phyloP scores from a whole-genome alignment of 1,140 invertebrate genomes.

The Drosophila serrata region DNA sequence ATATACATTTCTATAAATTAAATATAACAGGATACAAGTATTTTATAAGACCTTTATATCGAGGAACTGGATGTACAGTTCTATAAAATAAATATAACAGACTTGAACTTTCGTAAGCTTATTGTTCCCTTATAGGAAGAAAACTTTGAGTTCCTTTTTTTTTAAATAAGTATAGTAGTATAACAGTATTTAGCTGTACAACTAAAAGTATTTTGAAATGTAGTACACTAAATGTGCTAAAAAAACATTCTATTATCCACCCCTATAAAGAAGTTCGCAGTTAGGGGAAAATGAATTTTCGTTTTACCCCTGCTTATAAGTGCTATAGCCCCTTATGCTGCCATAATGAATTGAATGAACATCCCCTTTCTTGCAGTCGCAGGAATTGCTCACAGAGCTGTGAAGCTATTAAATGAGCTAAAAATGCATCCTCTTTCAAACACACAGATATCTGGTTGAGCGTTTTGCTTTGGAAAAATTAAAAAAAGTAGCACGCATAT shows the following conservation, averaged over 20 bases:
- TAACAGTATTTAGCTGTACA: neutral
- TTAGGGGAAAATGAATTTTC: neutral
- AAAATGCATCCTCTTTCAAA: constrained; percentile 13
- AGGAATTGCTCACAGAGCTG: constrained; percentile 2
- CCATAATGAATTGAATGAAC: constrained; percentile 4
- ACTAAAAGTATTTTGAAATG: neutral
- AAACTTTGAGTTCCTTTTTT: neutral
- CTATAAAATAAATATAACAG: neutral
- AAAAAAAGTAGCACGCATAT: constrained; percentile 61
- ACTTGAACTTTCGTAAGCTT: neutral
- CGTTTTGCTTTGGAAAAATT: neutral
- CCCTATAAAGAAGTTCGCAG: neutral
- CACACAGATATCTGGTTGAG: constrained; percentile 6
- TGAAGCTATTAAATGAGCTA: constrained; percentile 24
- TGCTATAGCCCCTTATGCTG: neutral
- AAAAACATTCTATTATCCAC: neutral
- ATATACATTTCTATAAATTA: neutral
- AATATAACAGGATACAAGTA: neutral
- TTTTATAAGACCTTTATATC: neutral
- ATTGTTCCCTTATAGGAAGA: neutral
- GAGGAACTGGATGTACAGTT: neutral
- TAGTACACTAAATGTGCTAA: neutral
- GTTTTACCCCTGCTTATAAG: neutral
- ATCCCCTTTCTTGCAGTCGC: neutral
- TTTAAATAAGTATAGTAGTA: neutral